A percentile compares a stretch with the other conserved stretches of the same genome.
Conservation (phyloP, 2,797 vertebrate species). For the Zenarchopterus dispar region DNA sequence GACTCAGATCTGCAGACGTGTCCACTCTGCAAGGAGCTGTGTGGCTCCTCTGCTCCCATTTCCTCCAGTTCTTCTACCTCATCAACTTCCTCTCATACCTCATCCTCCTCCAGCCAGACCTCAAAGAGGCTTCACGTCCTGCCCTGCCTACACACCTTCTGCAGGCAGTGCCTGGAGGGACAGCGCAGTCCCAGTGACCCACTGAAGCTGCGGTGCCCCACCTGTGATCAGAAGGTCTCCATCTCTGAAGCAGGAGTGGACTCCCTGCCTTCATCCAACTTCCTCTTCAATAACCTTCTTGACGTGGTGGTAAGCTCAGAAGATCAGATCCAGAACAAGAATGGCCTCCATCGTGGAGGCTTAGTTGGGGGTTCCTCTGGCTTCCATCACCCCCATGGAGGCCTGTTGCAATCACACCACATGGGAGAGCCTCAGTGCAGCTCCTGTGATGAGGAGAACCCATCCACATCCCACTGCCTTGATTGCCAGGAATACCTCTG, state of each 20-base stretch:
- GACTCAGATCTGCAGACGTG: slow-evolving; percentile 92
- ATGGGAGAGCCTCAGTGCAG: slow-evolving; percentile 87
- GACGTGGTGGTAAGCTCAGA: slow-evolving; percentile 91
- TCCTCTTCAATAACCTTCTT: slow-evolving; percentile 92
- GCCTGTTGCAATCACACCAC: slow-evolving; percentile 78
- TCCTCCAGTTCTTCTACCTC: slow-evolving; percentile 90
- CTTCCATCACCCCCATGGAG: slow-evolving; percentile 74
- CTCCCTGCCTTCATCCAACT: slow-evolving; percentile 90
- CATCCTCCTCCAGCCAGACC: slow-evolving; percentile 85
- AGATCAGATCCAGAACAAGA: slow-evolving; percentile 85
- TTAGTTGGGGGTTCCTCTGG: slow-evolving; percentile 52
- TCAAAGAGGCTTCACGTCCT: slow-evolving; percentile 89
- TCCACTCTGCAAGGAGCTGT: slow-evolving; percentile 92
- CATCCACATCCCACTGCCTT: slow-evolving; percentile 90
- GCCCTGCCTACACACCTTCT: slow-evolving; percentile 92
- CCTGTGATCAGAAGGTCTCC: slow-evolving; percentile 92
- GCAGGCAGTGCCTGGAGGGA: slow-evolving; percentile 91
- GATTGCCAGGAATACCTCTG: slow-evolving; percentile 95
- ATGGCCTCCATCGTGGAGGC: slow-evolving; percentile 75
- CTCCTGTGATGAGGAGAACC: slow-evolving; percentile 92
- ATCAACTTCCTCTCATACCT: slow-evolving; percentile 90
- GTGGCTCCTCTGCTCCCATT: slow-evolving; percentile 89
- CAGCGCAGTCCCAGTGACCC: slow-evolving; percentile 85
- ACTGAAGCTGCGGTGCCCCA: slow-evolving; percentile 90
- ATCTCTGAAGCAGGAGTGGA: slow-evolving; percentile 92